Percentiles rank a stretch among this genome's conserved stretches.
phyloP scores from a whole-genome alignment of 2,888 invertebrate genomes.

The Ashinkailepas kermadecensis region DNA sequence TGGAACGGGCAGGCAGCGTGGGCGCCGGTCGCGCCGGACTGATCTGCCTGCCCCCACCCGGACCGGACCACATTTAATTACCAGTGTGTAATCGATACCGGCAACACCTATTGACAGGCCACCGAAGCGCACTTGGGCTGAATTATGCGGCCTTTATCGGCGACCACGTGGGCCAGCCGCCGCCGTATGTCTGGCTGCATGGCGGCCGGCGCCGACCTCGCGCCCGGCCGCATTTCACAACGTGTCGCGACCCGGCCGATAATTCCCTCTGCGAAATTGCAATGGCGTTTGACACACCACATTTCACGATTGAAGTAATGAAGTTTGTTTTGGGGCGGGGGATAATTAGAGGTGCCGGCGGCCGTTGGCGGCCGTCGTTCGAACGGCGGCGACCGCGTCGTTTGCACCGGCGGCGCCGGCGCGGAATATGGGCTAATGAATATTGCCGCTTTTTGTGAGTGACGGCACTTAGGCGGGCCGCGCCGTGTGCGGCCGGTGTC shows the following conservation, averaged over 20 bases:
- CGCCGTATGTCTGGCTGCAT: neutral
- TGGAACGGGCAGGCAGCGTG: neutral
- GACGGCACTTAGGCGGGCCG: neutral
- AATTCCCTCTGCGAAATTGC: neutral
- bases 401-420: neutral
- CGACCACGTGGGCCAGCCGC: neutral
- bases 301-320: slow-evolving; percentile 16
- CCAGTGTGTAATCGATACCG: neutral
- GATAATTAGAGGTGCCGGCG: neutral
- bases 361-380: neutral
- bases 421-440: neutral
- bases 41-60: neutral
- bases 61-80: neutral
- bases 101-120: neutral
- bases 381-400: neutral
- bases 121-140: neutral
- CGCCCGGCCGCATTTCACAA: no score
- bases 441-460: slow-evolving; percentile 18
- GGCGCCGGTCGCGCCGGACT: neutral
- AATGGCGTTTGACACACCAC: slow-evolving; percentile 16
- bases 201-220: neutral
- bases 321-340: neutral
- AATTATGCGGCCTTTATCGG: neutral
- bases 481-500: neutral
- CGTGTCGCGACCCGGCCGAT: neutral